Evolutionary conservation across 2,888 invertebrate genomes (phyloP).

Genomic region (Lingula anatina): DNA sequence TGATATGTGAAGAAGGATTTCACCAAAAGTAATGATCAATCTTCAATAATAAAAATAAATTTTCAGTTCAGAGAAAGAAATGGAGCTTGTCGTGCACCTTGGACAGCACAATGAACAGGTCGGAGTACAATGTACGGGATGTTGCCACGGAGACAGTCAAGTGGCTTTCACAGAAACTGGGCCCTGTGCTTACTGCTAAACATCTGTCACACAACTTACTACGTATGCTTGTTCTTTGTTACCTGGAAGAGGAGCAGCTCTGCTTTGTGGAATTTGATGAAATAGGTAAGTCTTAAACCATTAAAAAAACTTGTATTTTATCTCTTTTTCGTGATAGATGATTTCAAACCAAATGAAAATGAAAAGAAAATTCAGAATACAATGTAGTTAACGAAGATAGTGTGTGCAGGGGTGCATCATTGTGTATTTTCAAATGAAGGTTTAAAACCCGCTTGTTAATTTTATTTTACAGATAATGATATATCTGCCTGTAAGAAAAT

Average conservation of each 20-base stretch:
- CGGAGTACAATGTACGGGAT: slow-evolving; percentile 38
- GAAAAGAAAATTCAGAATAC: background rate
- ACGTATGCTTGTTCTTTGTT: slow-evolving; percentile 90
- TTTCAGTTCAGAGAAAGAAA: too few species aligned
- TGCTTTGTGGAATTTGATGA: slow-evolving; percentile 16
- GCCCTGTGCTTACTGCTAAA: slow-evolving; percentile 88
- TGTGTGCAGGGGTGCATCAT: too few species aligned
- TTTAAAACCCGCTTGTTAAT: background rate
- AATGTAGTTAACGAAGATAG: too few species aligned
- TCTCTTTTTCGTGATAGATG: too few species aligned
- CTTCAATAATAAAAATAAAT: too few species aligned
- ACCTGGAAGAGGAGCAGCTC: slow-evolving; percentile 61
- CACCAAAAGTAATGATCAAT: too few species aligned
- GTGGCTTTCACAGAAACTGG: slow-evolving; percentile 88
- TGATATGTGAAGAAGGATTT: too few species aligned
- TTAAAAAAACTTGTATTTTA: too few species aligned
- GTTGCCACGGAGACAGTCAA: slow-evolving; percentile 55
- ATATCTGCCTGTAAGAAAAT: slow-evolving; percentile 24
- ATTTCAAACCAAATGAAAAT: background rate
- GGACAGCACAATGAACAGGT: too few species aligned
- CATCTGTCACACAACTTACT: slow-evolving; percentile 85
- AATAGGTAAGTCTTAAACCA: slow-evolving; percentile 23
- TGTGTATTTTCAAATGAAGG: too few species aligned
- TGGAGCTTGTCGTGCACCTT: too few species aligned
- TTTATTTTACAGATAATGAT: slow-evolving; percentile 13